These are phyloP conservation scores for Nemapogon koenigi DNA, from an alignment of 2,888 invertebrate species.

Conservation along the genomic window DNA sequence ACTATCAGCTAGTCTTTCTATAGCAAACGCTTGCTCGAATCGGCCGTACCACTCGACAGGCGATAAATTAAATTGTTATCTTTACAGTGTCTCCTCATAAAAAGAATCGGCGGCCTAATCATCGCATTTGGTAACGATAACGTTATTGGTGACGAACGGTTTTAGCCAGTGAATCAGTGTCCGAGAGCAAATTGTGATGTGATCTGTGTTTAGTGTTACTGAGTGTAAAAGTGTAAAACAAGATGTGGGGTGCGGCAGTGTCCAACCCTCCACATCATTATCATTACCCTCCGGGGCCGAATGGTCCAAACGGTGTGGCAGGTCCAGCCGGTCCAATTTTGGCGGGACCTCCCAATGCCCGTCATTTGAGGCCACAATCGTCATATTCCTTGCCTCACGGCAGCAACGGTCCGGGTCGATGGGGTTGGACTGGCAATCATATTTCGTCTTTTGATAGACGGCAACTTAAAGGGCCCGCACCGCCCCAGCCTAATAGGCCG, in stretches of 20 bases:
- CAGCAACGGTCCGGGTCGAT: conserved; percentile 58
- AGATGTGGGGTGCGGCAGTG: conserved; percentile 58
- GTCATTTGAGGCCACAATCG: conserved; percentile 51
- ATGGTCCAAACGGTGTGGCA: conserved; percentile 23
- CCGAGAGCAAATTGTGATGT: conserved; percentile 44
- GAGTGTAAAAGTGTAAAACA: conserved; percentile 25
- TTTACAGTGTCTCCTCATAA: conserved; percentile 29
- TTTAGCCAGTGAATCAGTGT: conserved; percentile 36
- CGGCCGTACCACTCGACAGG: conserved; percentile 34
- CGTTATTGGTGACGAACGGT: conserved; percentile 31
- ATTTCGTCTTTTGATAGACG: conserved; percentile 58
- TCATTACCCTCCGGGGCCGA: conserved; percentile 47
- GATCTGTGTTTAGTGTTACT: conserved; percentile 22
- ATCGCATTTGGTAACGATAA: conserved; percentile 42
- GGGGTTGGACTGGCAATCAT: conserved; percentile 57
- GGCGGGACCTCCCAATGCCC: conserved; percentile 28
- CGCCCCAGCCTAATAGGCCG: conserved; percentile 49
- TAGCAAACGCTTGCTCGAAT: conserved; percentile 45
- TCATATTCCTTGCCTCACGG: conserved; percentile 63
- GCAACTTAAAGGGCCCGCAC: conserved; percentile 41
- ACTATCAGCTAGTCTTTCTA: conserved; percentile 50
- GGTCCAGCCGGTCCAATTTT: conserved; percentile 25
- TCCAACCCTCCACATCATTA: conserved; percentile 48
- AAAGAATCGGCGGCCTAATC: conserved; percentile 38
- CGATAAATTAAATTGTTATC: conserved; percentile 38